Conservation (phyloP, 2,113 vertebrate genomes). For the Amazona vittata region DNA sequence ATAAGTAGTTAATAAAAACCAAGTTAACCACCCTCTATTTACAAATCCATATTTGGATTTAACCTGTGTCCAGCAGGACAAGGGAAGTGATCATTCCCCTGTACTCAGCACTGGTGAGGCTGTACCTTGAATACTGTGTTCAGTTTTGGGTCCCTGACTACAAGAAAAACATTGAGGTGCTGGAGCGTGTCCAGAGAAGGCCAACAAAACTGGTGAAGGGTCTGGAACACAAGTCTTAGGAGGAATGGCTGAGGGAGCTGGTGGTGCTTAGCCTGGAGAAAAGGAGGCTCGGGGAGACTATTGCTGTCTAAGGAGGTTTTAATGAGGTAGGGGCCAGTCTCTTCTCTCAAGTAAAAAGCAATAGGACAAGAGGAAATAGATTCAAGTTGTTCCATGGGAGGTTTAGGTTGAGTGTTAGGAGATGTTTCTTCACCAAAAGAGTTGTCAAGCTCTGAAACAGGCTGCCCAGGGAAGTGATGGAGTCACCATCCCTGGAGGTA, state of each 20-base stretch:
- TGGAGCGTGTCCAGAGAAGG: neutral
- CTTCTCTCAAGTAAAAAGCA: neutral
- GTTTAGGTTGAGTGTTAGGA: neutral
- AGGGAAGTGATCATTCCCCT: neutral
- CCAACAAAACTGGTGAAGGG: neutral
- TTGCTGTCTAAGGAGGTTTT: neutral
- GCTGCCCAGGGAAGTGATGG: neutral
- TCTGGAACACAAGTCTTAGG: neutral
- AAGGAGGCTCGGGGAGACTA: too few species aligned
- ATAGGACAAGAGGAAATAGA: neutral
- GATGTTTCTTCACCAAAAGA: neutral
- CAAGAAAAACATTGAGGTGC: neutral
- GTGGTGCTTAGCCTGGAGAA: neutral
- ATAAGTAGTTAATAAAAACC: neutral
- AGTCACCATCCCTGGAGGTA: neutral
- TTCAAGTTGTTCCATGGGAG: neutral
- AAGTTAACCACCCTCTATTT: neutral
- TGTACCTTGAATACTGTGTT: neutral
- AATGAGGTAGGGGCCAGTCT: neutral
- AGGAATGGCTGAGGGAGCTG: neutral
- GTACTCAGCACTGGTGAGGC: neutral
- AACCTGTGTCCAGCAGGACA: neutral
- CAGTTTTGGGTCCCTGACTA: neutral
- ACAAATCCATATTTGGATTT: neutral
- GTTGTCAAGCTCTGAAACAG: neutral